A percentile compares a stretch with the other conserved stretches of the same genome.
phyloP scores from a whole-genome alignment of 2,888 invertebrate genomes.

The Andrena hattorfiana region DNA sequence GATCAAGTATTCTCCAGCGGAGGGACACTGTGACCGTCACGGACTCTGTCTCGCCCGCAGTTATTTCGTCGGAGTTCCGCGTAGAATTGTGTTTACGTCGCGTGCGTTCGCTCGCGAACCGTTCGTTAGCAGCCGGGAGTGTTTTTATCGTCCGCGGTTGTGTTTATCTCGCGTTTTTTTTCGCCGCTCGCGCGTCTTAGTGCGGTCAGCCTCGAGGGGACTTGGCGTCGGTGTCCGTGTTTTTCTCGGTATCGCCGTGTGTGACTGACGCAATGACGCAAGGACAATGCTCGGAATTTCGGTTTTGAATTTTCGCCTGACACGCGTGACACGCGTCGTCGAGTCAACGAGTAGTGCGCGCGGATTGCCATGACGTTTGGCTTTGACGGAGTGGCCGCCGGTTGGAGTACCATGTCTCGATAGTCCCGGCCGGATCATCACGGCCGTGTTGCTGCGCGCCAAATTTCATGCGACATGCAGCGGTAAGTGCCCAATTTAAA shows the following conservation, averaged over 20 bases:
- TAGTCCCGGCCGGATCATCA: conserved; percentile 59
- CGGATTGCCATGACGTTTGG: conserved; percentile 80
- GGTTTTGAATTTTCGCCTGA: conserved; percentile 83
- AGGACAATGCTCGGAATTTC: conserved; percentile 83
- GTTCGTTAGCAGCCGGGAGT: not conserved
- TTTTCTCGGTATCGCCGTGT: conserved; percentile 69
- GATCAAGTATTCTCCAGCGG: conserved; percentile 9
- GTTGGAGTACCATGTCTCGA: conserved; percentile 77
- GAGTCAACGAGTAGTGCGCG: conserved; percentile 76
- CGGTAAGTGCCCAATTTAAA: conserved; percentile 63
- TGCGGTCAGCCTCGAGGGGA: conserved; percentile 2
- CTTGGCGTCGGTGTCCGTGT: not conserved
- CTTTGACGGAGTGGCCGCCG: conserved; percentile 81
- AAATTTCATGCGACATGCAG: conserved; percentile 60
- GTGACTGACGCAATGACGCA: conserved; percentile 81
- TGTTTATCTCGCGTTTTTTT: conserved; percentile 9
- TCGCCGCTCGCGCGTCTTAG: not conserved
- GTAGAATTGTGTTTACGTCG: not conserved
- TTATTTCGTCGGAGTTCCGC: not conserved
- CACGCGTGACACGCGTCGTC: conserved; percentile 76
- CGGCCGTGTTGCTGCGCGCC: conserved; percentile 75
- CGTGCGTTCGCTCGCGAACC: not conserved
- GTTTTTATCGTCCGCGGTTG: not conserved
- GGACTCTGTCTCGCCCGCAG: not conserved
- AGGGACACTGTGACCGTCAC: not conserved